Conservation (phyloP, 2,113 vertebrate species). For the Salminus brasiliensis region DNA sequence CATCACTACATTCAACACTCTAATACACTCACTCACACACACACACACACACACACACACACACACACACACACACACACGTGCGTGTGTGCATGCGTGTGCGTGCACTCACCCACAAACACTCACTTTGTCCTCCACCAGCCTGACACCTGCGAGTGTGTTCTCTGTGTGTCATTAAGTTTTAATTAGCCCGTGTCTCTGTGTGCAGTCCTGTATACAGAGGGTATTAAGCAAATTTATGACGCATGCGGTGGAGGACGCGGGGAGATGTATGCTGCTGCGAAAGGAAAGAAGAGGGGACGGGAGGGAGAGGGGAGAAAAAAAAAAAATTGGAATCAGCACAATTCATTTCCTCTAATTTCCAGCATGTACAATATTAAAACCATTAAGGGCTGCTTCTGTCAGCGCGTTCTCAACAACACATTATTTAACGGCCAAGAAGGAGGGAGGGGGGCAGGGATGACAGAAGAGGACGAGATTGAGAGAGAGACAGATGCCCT, state of each 20-base stretch:
- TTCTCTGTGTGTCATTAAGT: conserved; percentile 66
- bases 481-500: conserved; percentile 11
- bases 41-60: conserved; percentile 17
- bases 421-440: conserved; percentile 69
- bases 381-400: conserved; percentile 69
- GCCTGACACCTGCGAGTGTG: conserved; percentile 51
- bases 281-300: conserved; percentile 40
- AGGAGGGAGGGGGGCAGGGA: conserved; percentile 35
- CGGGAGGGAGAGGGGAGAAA: conserved; percentile 17
- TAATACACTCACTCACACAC: no score
- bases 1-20: no score
- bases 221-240: conserved; percentile 70
- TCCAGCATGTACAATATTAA: conserved; percentile 67
- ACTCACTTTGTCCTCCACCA: conserved; percentile 49
- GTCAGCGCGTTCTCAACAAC: conserved; percentile 78
- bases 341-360: conserved; percentile 74
- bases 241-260: conserved; percentile 64
- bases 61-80: conserved; percentile 38
- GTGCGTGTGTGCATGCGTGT: no score
- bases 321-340: conserved; percentile 77
- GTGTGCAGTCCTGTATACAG: conserved; percentile 54
- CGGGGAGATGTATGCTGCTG: conserved; percentile 45
- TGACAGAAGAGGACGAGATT: conserved; percentile 9
- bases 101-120: conserved; percentile 15
- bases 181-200: conserved; percentile 68